These are phyloP conservation scores for Microtus richardsoni DNA, from an alignment of 2,113 vertebrate genomes.

Conservation along the genomic window DNA sequence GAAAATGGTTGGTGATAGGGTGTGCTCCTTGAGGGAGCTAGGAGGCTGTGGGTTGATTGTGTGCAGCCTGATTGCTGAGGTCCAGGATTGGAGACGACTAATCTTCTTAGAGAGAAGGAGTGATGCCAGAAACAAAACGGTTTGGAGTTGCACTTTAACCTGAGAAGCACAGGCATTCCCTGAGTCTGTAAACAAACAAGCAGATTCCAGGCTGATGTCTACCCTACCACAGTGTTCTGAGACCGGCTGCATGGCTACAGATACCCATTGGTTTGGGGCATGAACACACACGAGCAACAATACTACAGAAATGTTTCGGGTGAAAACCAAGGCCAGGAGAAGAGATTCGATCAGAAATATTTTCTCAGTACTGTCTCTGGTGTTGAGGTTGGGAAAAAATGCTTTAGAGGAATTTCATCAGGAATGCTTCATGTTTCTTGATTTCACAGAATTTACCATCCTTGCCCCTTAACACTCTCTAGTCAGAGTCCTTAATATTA, in stretches of 20 bases:
- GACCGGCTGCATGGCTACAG: background rate
- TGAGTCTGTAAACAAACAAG: background rate
- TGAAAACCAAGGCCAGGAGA: background rate
- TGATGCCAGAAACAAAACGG: constrained; percentile 31
- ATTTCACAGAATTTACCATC: constrained; percentile 65
- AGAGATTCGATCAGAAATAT: fast-evolving
- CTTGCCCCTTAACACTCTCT: constrained; percentile 56
- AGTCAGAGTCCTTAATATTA: constrained; percentile 71
- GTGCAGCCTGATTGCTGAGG: background rate
- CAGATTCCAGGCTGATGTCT: background rate
- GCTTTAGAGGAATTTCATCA: constrained; percentile 68
- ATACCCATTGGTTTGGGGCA: background rate
- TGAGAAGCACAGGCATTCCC: background rate
- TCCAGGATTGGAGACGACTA: constrained; percentile 48
- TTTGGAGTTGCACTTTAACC: constrained; percentile 30
- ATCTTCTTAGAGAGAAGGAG: constrained; percentile 43
- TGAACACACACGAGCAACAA: fast-evolving
- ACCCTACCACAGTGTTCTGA: no score
- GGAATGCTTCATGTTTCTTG: constrained; percentile 38
- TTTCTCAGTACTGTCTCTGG: background rate
- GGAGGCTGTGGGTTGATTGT: background rate
- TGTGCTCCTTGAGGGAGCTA: constrained; percentile 52
- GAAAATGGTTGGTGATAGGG: constrained; percentile 62
- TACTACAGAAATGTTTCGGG: background rate
- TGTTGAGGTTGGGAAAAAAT: background rate